Evolutionary conservation across 2,797 vertebrate species (phyloP).

Genomic region (Pristis pectinata): DNA sequence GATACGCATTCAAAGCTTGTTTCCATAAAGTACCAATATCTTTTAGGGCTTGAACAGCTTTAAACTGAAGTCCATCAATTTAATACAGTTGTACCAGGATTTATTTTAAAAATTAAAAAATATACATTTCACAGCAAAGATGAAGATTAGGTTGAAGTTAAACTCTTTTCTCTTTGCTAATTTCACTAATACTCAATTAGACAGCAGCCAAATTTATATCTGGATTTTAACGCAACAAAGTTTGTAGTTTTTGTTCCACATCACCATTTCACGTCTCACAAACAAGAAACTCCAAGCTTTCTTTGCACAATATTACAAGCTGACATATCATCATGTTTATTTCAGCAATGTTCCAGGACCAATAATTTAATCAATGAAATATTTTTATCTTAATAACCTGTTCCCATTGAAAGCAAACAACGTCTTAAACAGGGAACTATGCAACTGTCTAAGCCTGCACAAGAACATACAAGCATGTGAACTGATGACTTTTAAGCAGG

Average conservation of each 20-base stretch:
- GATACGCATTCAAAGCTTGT: constrained; percentile 54
- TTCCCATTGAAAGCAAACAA: neutral
- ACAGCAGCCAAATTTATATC: neutral
- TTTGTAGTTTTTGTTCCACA: neutral
- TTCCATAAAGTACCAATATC: constrained; percentile 49
- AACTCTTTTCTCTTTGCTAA: neutral
- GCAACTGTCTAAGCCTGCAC: neutral
- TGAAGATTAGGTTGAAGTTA: neutral
- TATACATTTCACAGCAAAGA: neutral
- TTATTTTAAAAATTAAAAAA: neutral
- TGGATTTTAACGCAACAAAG: neutral
- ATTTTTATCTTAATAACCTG: neutral
- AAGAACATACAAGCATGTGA: neutral
- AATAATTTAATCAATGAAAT: neutral
- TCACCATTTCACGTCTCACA: neutral
- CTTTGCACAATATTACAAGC: neutral
- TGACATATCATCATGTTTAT: neutral
- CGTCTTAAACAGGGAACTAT: neutral
- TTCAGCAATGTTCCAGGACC: neutral
- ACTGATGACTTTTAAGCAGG: no score
- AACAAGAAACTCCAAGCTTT: neutral
- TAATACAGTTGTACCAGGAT: neutral
- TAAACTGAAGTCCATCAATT: neutral
- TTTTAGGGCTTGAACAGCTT: constrained; percentile 43
- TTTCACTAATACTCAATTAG: neutral